Conservation (phyloP, 92 coral and sea anemone genomes). For the Virgularia gustaviana region DNA sequence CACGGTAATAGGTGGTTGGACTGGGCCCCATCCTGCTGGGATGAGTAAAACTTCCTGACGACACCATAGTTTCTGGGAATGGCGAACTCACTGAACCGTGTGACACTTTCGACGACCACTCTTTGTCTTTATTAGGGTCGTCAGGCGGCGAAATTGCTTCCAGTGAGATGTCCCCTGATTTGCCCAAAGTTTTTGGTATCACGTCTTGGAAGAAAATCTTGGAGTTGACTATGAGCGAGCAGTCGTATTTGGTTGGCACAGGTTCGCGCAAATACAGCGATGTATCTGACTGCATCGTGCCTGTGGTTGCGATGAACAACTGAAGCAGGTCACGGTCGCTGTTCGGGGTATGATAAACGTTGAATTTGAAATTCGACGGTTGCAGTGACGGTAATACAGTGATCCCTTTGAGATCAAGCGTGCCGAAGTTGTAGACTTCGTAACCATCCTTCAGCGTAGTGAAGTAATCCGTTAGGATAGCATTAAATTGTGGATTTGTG, state of each 20-base stretch:
- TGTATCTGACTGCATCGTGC: neutral
- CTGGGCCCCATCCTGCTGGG: too few species aligned
- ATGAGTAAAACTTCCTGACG: too few species aligned
- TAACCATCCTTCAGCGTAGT: neutral
- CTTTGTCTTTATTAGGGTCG: too few species aligned
- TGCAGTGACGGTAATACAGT: neutral
- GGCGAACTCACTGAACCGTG: neutral
- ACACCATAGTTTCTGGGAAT: neutral
- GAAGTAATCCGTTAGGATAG: neutral
- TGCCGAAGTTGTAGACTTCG: neutral
- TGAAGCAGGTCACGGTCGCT: constrained; percentile 5
- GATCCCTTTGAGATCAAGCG: neutral
- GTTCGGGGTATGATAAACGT: neutral
- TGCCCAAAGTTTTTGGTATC: neutral
- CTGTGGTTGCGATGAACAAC: constrained; percentile 1
- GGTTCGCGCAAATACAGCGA: neutral
- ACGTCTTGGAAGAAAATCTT: neutral
- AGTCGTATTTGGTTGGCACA: neutral
- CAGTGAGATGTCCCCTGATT: neutral
- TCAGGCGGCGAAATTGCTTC: neutral
- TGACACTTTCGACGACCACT: neutral
- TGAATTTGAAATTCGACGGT: neutral
- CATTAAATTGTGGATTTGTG: neutral
- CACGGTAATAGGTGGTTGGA: too few species aligned
- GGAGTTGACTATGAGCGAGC: neutral